Conservation (phyloP, 1,140 invertebrate species). For the Stegodyphus dumicola region DNA sequence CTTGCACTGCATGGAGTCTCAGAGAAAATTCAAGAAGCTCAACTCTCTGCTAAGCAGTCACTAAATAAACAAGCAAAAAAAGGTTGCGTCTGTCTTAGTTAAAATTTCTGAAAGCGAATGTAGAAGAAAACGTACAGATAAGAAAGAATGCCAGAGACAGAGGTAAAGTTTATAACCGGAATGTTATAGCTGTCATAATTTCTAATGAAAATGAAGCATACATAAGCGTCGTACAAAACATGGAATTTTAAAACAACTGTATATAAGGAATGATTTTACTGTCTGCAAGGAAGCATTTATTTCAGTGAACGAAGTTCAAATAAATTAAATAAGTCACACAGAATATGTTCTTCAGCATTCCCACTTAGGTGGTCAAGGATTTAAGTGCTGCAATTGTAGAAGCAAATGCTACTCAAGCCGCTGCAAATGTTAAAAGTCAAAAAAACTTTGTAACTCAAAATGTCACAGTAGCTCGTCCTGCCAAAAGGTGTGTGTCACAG, state of each 20-base stretch:
- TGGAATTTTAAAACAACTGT: neutral
- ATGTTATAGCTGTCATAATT: neutral
- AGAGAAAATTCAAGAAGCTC: neutral
- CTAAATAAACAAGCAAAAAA: neutral
- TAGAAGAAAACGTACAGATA: neutral
- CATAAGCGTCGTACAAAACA: neutral
- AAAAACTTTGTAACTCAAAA: neutral
- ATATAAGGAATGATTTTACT: neutral
- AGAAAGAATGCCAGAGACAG: constrained; percentile 15
- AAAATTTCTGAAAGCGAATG: constrained; percentile 1
- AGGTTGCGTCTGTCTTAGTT: neutral
- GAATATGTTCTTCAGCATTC: neutral
- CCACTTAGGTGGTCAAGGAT: neutral
- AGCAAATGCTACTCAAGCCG: neutral
- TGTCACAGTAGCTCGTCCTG: no score
- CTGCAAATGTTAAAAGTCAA: neutral
- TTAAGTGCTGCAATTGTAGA: neutral
- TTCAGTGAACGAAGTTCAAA: neutral
- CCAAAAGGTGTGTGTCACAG: no score
- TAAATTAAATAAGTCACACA: neutral
- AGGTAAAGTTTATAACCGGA: neutral
- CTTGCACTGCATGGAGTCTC: neutral
- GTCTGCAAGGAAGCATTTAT: neutral
- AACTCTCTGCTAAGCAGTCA: neutral
- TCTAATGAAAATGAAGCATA: neutral